A percentile compares a stretch with the other conserved stretches of the same genome.
phyloP scores from a whole-genome alignment of 1,140 invertebrate genomes.

The Zaprionus ghesquierei region DNA sequence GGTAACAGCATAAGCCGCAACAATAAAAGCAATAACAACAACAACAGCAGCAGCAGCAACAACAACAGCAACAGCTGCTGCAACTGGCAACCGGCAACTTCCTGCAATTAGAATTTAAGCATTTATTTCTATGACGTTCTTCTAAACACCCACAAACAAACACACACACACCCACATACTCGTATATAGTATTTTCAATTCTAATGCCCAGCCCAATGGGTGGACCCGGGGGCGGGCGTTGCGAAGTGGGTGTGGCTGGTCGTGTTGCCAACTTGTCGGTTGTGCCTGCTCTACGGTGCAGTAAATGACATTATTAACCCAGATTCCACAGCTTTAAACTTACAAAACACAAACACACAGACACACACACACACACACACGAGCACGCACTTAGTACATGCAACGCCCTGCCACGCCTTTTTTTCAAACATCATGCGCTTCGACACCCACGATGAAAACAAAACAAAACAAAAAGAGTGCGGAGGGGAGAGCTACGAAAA shows the following conservation, averaged over 20 bases:
- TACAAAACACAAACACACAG: constrained; percentile 12
- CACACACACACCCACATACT: not conserved
- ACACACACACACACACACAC: constrained; percentile 13
- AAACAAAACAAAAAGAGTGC: constrained; percentile 14
- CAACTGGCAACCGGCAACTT: constrained; percentile 37
- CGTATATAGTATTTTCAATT: constrained; percentile 48
- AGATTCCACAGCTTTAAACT: constrained; percentile 65
- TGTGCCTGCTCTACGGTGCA: constrained; percentile 54
- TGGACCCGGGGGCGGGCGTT: not conserved
- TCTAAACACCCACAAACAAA: constrained; percentile 15
- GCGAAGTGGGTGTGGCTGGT: constrained; percentile 1
- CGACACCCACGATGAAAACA: constrained; percentile 59
- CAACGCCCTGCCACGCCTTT: constrained; percentile 4
- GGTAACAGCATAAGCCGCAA: constrained; percentile 21
- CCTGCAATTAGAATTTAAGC: constrained; percentile 48
- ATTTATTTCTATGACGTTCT: constrained; percentile 39
- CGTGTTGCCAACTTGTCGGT: constrained; percentile 47
- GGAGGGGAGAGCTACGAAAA: not conserved
- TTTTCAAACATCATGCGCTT: constrained; percentile 57
- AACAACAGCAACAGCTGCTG: not conserved
- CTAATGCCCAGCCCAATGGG: constrained; percentile 29
- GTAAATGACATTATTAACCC: constrained; percentile 79
- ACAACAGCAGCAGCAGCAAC: not conserved
- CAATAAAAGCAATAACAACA: constrained; percentile 7
- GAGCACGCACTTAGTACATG: not conserved